Percentiles rank a stretch among this genome's conserved stretches.
Conservation (phyloP, 2,797 vertebrate genomes). For the Sebastes nivosus region DNA sequence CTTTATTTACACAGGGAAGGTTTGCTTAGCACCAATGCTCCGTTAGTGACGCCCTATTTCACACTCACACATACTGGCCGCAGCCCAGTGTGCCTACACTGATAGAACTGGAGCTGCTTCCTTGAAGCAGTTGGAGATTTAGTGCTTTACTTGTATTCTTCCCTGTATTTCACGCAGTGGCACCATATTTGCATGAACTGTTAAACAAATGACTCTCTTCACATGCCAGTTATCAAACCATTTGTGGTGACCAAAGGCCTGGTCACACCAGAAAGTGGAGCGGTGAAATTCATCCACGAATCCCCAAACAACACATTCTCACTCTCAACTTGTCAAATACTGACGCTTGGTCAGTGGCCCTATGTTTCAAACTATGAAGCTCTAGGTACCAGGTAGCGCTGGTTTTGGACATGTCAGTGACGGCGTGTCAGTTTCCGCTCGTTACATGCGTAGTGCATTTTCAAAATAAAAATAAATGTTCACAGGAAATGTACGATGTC, state of each 20-base stretch:
- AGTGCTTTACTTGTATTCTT: not conserved
- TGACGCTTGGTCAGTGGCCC: not conserved
- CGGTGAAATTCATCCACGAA: not conserved
- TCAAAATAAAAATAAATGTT: not conserved
- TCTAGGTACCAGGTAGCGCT: not conserved
- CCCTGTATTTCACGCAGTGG: not conserved
- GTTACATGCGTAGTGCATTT: not conserved
- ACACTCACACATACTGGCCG: not conserved
- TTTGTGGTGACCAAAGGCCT: not conserved
- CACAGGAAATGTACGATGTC: too few species aligned
- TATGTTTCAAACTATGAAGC: not conserved
- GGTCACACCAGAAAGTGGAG: not conserved
- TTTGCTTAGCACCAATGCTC: constrained; percentile 14
- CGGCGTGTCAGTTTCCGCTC: not conserved
- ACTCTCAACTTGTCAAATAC: not conserved
- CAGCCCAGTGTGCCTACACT: not conserved
- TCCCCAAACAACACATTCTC: not conserved
- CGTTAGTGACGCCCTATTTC: constrained; percentile 11
- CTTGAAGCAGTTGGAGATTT: not conserved
- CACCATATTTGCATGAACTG: not conserved
- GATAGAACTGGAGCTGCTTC: not conserved
- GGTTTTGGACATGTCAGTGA: not conserved
- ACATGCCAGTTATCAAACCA: not conserved
- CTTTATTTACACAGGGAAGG: constrained; percentile 46
- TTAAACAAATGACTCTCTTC: not conserved